Conservation (phyloP, 2,797 vertebrate genomes). For the Tokudaia muenninki region DNA sequence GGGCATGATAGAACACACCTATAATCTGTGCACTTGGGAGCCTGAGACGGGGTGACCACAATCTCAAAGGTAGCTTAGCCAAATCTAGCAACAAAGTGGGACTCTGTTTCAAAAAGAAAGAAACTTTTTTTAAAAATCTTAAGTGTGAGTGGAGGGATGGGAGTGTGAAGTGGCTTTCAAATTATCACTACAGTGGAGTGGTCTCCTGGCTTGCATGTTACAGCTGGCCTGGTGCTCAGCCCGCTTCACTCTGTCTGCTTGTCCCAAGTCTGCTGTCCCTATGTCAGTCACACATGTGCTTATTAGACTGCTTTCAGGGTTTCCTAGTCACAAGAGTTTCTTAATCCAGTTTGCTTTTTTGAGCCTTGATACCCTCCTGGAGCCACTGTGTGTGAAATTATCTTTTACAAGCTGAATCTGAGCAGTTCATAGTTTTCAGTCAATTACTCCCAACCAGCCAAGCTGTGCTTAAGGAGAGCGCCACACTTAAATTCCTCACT, state of each 20-base stretch:
- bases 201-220: constrained; percentile 13
- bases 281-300: constrained; percentile 54
- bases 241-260: constrained; percentile 27
- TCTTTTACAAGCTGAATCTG: constrained; percentile 80
- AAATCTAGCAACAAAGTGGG: neutral
- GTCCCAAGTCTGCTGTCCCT: constrained; percentile 60
- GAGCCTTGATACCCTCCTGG: constrained; percentile 79
- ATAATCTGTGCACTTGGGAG: neutral
- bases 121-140: neutral
- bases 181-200: neutral
- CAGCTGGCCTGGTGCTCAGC: constrained; percentile 58
- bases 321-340: constrained; percentile 73
- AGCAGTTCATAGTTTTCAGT: constrained; percentile 84
- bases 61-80: neutral
- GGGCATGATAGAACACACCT: neutral
- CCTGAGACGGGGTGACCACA: neutral
- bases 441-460: constrained; percentile 80
- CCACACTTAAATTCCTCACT: constrained; percentile 77
- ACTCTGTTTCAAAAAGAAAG: neutral
- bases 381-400: constrained; percentile 82
- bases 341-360: constrained; percentile 84
- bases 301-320: constrained; percentile 74
- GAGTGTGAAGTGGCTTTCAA: neutral
- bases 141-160: no score
- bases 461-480: constrained; percentile 71